Conservation (phyloP, 64 coral and sea anemone species). For the Actinia equina region DNA sequence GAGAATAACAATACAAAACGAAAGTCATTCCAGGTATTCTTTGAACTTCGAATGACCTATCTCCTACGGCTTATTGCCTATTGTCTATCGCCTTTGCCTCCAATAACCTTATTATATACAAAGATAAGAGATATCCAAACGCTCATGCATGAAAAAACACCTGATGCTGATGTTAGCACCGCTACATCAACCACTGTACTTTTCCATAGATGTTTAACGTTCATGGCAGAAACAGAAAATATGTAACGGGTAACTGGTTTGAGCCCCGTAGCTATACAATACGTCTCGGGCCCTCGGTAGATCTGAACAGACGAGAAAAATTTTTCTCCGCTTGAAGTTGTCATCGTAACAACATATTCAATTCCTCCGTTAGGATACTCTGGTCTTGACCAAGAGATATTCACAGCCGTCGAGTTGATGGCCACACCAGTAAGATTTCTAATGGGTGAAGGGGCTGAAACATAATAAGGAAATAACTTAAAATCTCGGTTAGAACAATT, state of each 20-base stretch:
- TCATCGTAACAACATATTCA: slow-evolving; percentile 39
- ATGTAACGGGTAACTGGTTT: slow-evolving; percentile 18
- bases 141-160: neutral
- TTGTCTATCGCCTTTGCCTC: too few species aligned
- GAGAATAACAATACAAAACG: neutral
- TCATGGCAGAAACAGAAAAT: slow-evolving; percentile 18
- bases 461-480: neutral
- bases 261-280: neutral
- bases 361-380: slow-evolving; percentile 52
- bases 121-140: neutral
- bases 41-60: too few species aligned
- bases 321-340: neutral
- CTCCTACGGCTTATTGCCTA: too few species aligned
- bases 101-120: too few species aligned
- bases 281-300: neutral
- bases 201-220: slow-evolving; percentile 12
- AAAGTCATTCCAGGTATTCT: too few species aligned
- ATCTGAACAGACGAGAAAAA: neutral
- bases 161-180: slow-evolving; percentile 30
- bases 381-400: slow-evolving; percentile 46
- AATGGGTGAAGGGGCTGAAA: slow-evolving; percentile 55
- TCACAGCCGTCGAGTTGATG: slow-evolving; percentile 31
- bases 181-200: slow-evolving; percentile 12
- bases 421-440: slow-evolving; percentile 29
- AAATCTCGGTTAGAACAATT: too few species aligned